phyloP scores from a whole-genome alignment of 2,888 invertebrate genomes.

The Agrochola litura region DNA sequence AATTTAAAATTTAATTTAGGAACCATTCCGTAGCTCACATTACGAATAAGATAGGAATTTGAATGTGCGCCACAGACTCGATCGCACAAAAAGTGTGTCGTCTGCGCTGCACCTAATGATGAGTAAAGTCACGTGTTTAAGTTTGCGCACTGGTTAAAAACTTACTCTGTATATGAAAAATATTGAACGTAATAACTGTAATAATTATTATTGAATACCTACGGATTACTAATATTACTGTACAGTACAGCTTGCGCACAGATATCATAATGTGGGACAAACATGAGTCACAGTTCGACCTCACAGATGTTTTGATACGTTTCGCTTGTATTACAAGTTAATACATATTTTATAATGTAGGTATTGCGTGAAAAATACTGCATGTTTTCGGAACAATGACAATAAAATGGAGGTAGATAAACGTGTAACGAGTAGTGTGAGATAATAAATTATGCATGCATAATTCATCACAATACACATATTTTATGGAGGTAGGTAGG shows the following conservation, averaged over 20 bases:
- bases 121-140: too few relatives aligned
- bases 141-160: too few relatives aligned
- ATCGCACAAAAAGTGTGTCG: too few relatives aligned
- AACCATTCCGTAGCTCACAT: too few relatives aligned
- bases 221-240: slow-evolving; percentile 11
- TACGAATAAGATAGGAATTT: too few relatives aligned
- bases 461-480: not conserved
- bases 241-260: slow-evolving; percentile 25
- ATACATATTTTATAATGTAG: slow-evolving; percentile 23
- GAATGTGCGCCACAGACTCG: too few relatives aligned
- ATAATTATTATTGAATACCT: slow-evolving; percentile 30
- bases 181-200: not conserved
- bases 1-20: too few relatives aligned
- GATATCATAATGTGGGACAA: slow-evolving; percentile 70
- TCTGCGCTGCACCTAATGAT: too few relatives aligned
- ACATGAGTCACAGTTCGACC: slow-evolving; percentile 71
- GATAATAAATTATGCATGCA: not conserved
- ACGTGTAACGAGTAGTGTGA: not conserved
- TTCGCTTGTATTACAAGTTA: slow-evolving; percentile 22
- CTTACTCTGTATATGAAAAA: not conserved
- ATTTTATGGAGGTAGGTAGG: not conserved
- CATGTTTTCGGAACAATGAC: slow-evolving; percentile 25
- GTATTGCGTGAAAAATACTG: slow-evolving; percentile 5
- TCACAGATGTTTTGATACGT: slow-evolving; percentile 69
- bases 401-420: not conserved